Conservation (phyloP, 2,113 vertebrate genomes). For the Melospiza melodia region DNA sequence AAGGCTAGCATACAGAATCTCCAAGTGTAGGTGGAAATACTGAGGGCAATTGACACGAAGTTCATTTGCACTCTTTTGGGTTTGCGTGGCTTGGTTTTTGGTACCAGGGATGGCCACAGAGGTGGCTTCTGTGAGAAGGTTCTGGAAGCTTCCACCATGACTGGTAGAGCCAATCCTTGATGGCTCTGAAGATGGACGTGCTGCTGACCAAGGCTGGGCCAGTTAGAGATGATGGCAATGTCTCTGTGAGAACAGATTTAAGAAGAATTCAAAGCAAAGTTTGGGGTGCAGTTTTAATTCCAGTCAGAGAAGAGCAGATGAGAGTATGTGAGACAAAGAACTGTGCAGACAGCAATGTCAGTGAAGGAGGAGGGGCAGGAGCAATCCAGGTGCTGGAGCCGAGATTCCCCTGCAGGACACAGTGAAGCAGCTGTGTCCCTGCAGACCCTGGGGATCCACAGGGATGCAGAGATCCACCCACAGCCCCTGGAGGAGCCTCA, state of each 20-base stretch:
- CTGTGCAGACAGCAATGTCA: not conserved
- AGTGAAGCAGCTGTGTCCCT: not conserved
- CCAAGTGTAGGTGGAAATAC: not conserved
- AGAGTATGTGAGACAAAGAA: not conserved
- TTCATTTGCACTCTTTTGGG: not conserved
- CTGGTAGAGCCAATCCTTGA: not conserved
- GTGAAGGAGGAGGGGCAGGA: fast-evolving
- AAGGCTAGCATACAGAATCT: not conserved
- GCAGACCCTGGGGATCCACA: fast-evolving
- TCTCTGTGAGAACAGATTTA: not conserved
- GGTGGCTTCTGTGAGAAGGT: not conserved
- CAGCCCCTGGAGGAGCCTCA: fast-evolving
- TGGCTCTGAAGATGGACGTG: fast-evolving
- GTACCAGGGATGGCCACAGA: not conserved
- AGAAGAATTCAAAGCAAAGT: not conserved
- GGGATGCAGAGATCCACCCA: not conserved
- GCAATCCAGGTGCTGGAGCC: fast-evolving
- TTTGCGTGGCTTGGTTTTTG: not conserved
- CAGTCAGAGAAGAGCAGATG: not conserved
- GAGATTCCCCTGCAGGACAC: no score
- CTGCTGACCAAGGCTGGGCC: not conserved
- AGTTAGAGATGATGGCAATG: fast-evolving
- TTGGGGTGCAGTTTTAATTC: not conserved
- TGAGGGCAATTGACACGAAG: not conserved
- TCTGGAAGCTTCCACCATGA: not conserved